These are phyloP conservation scores for Hemiprocne comata DNA, from an alignment of 2,113 vertebrate species.

Conservation along the genomic window DNA sequence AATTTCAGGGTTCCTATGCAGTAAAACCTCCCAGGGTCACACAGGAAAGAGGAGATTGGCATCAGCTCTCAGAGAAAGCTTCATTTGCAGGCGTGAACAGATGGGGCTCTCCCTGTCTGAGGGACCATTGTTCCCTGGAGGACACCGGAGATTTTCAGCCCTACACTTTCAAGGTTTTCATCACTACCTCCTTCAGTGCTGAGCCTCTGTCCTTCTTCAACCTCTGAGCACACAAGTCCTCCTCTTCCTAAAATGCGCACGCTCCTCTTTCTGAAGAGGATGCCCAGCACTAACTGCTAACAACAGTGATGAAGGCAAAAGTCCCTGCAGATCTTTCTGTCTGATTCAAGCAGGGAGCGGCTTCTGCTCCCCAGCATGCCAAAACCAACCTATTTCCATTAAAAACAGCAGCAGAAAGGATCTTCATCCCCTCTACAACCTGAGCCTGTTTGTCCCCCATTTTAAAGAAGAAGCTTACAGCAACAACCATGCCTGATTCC, in stretches of 20 bases:
- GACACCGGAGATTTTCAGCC: background rate
- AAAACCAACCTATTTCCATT: background rate
- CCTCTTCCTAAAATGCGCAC: background rate
- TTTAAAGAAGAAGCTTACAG: background rate
- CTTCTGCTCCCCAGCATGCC: background rate
- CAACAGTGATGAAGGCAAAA: background rate
- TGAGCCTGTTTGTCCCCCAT: background rate
- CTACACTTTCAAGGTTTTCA: background rate
- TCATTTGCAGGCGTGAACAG: slow-evolving; percentile 49
- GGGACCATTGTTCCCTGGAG: background rate
- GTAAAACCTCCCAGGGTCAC: slow-evolving; percentile 15
- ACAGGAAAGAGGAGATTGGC: background rate
- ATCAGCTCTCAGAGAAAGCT: slow-evolving; percentile 3
- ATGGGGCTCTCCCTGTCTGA: slow-evolving; percentile 9
- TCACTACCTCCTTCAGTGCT: background rate
- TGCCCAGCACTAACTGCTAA: background rate
- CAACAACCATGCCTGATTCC: background rate
- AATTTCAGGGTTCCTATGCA: background rate
- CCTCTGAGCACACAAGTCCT: background rate
- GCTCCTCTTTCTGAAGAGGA: background rate
- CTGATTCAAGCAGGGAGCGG: slow-evolving; percentile 37
- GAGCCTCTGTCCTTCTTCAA: slow-evolving; percentile 12
- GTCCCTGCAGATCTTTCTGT: slow-evolving; percentile 23
- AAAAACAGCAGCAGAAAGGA: background rate
- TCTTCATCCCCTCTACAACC: background rate